Evolutionary conservation across 2,888 invertebrate species (phyloP), one percentile per base, ranked within the genome.

Genomic region (Pegoplata infirma): DNA sequence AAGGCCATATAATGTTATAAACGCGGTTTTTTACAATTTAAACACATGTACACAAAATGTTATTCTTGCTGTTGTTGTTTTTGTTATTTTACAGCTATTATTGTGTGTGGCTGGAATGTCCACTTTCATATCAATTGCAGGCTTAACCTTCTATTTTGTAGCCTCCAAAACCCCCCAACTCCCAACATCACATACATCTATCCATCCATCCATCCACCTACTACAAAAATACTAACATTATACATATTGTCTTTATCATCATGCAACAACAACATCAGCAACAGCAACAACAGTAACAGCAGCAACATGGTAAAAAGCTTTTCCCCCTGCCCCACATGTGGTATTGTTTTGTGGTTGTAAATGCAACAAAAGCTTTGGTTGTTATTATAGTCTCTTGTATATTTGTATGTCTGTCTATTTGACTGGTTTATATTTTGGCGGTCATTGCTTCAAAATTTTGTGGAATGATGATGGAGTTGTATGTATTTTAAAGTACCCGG

Each of bases 61-160:
- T 72, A 44, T 51, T 44, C 32, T 68, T 73, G 69, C 56, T 69
- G 66, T 73, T 61, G 23, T 66, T 68, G 53, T 75, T 68, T 25
- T 51, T 47, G 71, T 14, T 53, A 19, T 32, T 55, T 47, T 63
- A 49, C 75, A 68, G 61, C 36, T 56, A 55, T 44, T 40, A 55
- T 46, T 56, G 40, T 40, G 14, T 21, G 36, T 73, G 67, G 58
- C 55, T 66, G 69, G 69, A 66, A 73, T 80, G 80, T 80, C 76
- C 76, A 74, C 69, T 80, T 81, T 76, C 81, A 82, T 80, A 82
- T 82, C 81, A 82, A 81, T 81, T 81, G 80, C 82, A 82, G 82
- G 76, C 82, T 80, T 80, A 77, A 74, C 80, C 73, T 80, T 71
- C 71, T 56, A 25, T 58, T 61, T 61, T 66, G 32, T 25, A 28